Conservation (phyloP, 2,888 invertebrate genomes). For the Ophioninae sp. region DNA sequence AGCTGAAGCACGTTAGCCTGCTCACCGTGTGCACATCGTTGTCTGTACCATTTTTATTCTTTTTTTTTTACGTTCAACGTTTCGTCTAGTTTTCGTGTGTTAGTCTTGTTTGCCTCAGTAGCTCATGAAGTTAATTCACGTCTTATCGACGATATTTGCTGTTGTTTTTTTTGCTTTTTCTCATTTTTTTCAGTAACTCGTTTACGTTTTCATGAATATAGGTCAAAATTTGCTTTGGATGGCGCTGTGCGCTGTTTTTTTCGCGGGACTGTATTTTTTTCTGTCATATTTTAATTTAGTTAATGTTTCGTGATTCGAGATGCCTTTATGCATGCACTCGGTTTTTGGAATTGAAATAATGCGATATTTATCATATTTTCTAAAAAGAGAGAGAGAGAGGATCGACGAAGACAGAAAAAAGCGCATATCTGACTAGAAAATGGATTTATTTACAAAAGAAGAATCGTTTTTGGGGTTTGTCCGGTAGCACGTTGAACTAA, state of each 20-base stretch:
- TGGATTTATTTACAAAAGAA: not conserved
- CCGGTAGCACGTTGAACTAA: not conserved
- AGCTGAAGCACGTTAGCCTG: conserved; percentile 24
- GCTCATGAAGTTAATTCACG: not conserved
- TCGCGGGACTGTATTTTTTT: not conserved
- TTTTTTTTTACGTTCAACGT: conserved; percentile 3
- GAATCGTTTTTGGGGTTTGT: not conserved
- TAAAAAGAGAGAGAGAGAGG: not conserved
- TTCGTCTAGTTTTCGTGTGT: conserved; percentile 22
- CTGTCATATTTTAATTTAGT: not conserved
- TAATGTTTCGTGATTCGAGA: not conserved
- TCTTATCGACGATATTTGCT: not conserved
- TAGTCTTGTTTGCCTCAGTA: not conserved
- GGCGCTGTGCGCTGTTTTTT: not conserved
- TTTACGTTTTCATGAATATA: not conserved
- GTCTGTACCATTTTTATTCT: conserved; percentile 14
- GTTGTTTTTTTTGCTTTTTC: not conserved
- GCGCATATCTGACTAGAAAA: not conserved
- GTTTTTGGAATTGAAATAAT: not conserved
- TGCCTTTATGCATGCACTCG: not conserved
- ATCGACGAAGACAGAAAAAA: not conserved
- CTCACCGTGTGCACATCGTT: conserved; percentile 33
- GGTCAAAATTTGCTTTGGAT: not conserved
- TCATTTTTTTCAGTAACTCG: not conserved
- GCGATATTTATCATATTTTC: not conserved